These are phyloP conservation scores for Drosophila mettleri DNA, from an alignment of 2,888 invertebrate species.

Conservation along the genomic window DNA sequence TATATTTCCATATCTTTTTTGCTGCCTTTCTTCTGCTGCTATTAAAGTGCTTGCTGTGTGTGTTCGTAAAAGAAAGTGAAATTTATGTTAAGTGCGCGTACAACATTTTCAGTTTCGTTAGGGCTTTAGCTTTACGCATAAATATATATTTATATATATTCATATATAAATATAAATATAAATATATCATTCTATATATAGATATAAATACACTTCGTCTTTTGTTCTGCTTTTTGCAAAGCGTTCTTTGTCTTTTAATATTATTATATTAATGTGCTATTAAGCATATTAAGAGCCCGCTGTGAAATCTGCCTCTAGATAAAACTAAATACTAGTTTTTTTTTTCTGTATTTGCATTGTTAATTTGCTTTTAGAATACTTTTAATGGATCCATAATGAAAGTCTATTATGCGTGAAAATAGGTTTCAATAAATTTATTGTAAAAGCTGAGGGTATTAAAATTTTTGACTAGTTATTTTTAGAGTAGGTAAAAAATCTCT, in stretches of 20 bases:
- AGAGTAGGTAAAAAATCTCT: neutral
- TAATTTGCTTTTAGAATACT: slow-evolving; percentile 11
- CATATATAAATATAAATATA: neutral
- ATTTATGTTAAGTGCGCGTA: slow-evolving; percentile 73
- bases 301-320: slow-evolving; percentile 28
- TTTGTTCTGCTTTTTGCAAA: slow-evolving; percentile 32
- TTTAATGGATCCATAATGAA: neutral
- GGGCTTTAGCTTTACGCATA: slow-evolving; percentile 22
- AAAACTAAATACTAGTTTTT: slow-evolving; percentile 13
- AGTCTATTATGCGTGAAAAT: slow-evolving; percentile 3
- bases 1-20: slow-evolving; percentile 15
- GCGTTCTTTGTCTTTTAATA: slow-evolving; percentile 56
- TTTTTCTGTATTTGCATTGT: neutral
- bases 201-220: neutral
- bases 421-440: neutral
- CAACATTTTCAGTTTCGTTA: slow-evolving; percentile 52
- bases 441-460: neutral
- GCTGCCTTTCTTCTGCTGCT: slow-evolving; percentile 23
- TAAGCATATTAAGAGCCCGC: slow-evolving; percentile 49
- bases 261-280: slow-evolving; percentile 45
- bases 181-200: neutral
- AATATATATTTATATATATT: too few species aligned
- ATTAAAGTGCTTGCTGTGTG: slow-evolving; percentile 11
- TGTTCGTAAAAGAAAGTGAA: slow-evolving; percentile 73
- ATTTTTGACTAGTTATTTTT: neutral